These are phyloP conservation scores for Anagrus nilaparvatae DNA, from an alignment of 1,140 invertebrate genomes.

Conservation along the genomic window DNA sequence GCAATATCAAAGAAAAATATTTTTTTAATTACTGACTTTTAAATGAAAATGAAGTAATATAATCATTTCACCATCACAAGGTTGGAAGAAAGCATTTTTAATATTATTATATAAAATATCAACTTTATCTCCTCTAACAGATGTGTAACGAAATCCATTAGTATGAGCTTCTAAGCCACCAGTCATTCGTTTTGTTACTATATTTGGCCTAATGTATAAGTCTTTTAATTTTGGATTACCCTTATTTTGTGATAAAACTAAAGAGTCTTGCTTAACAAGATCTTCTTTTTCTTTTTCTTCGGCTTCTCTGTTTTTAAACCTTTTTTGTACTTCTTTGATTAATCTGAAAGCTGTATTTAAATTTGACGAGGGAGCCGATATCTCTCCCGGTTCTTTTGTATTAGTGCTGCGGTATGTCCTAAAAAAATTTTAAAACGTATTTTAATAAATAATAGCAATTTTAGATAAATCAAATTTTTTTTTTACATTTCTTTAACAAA, in stretches of 20 bases:
- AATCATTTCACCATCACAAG: constrained; percentile 99
- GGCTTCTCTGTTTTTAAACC: constrained; percentile 94
- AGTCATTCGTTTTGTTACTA: constrained; percentile 95
- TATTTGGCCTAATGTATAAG: constrained; percentile 96
- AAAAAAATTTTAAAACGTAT: constrained; percentile 14
- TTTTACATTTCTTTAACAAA: constrained; percentile 98
- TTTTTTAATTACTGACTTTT: constrained; percentile 49
- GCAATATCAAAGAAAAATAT: constrained; percentile 7
- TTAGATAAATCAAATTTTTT: not conserved
- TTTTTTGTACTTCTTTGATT: constrained; percentile 99
- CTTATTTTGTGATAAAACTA: constrained; percentile 92
- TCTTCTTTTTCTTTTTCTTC: constrained; percentile 98
- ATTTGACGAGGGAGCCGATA: constrained; percentile 90
- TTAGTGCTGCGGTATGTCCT: constrained; percentile 98
- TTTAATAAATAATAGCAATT: not conserved
- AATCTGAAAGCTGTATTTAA: constrained; percentile 92
- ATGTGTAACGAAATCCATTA: constrained; percentile 97
- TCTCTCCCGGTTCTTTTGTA: constrained; percentile 93
- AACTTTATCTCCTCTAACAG: constrained; percentile 96
- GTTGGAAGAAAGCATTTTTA: constrained; percentile 99
- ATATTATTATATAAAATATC: constrained; percentile 99
- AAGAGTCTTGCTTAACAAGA: constrained; percentile 96
- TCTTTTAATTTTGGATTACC: constrained; percentile 98
- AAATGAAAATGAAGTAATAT: constrained; percentile 98
- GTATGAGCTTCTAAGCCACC: constrained; percentile 84